phyloP scores from a whole-genome alignment of 2,888 invertebrate species.

The Oegoconia quadripuncta region DNA sequence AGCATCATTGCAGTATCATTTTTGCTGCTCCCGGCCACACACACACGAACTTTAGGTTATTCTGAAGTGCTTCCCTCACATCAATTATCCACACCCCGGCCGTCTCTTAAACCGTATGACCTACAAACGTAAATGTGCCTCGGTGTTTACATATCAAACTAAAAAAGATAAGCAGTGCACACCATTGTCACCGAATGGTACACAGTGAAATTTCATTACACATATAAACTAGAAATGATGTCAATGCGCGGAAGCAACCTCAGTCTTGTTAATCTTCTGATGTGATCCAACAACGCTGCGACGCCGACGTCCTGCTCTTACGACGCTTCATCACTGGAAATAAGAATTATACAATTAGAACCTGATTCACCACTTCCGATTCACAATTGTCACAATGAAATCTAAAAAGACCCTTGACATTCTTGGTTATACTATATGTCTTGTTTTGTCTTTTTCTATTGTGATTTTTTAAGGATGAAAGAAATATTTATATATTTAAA shows the following conservation, averaged over 20 bases:
- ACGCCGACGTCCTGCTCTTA: constrained; percentile 47
- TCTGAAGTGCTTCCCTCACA: no score
- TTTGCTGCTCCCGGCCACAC: no score
- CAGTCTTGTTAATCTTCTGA: constrained; percentile 71
- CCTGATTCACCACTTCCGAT: neutral
- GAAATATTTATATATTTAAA: no score
- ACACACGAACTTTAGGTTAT: no score
- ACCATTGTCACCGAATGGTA: constrained; percentile 43
- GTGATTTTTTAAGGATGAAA: no score
- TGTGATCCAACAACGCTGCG: constrained; percentile 61
- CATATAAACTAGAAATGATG: constrained; percentile 62
- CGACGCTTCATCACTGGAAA: constrained; percentile 46
- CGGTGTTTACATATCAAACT: neutral
- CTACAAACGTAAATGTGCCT: no score
- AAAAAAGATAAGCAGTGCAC: constrained; percentile 35
- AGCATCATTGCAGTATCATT: no score
- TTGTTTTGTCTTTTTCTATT: no score
- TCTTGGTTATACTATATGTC: no score
- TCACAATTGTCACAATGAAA: no score
- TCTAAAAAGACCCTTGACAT: no score
- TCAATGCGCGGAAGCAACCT: constrained; percentile 67
- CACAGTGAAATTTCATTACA: constrained; percentile 56
- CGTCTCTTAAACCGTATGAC: neutral
- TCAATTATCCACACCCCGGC: neutral
- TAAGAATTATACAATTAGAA: neutral